These are phyloP conservation scores for Aphidius ervi DNA, from an alignment of 1,140 invertebrate genomes.

Conservation along the genomic window DNA sequence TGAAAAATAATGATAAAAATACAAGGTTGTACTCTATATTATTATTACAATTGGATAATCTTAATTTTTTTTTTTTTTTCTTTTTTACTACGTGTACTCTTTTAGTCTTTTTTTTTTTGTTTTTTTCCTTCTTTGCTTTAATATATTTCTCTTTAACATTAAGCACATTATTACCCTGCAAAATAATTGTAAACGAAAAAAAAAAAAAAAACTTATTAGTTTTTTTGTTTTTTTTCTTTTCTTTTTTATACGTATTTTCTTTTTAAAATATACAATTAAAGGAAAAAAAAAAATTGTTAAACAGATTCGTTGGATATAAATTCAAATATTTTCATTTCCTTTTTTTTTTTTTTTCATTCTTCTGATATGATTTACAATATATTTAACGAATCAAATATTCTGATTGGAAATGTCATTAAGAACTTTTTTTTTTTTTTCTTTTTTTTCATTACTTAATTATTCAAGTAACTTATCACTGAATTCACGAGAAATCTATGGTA, in stretches of 20 bases:
- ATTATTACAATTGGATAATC: background rate
- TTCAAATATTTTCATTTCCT: constrained; percentile 1
- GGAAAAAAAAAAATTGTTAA: background rate
- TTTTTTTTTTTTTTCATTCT: constrained; percentile 1
- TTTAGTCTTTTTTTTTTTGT: background rate
- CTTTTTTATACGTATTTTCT: constrained; percentile 1
- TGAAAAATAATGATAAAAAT: constrained; percentile 18
- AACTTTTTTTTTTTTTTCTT: constrained; percentile 9
- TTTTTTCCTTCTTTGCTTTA: constrained; percentile 9
- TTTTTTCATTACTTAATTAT: background rate
- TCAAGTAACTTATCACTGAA: background rate
- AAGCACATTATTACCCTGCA: constrained; percentile 19
- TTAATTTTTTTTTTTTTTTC: background rate
- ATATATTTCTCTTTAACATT: constrained; percentile 4
- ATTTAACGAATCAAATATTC: constrained; percentile 12
- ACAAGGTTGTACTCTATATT: constrained; percentile 11
- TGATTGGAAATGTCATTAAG: background rate
- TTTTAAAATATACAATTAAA: constrained; percentile 13
- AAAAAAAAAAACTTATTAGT: background rate
- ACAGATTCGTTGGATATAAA: constrained; percentile 2
- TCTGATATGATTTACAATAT: constrained; percentile 23
- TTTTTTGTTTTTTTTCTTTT: background rate
- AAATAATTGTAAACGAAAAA: constrained; percentile 12
- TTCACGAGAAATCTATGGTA: no score
- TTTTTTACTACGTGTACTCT: background rate